Conservation (phyloP, 1,140 invertebrate species). For the Orussus abietinus region DNA sequence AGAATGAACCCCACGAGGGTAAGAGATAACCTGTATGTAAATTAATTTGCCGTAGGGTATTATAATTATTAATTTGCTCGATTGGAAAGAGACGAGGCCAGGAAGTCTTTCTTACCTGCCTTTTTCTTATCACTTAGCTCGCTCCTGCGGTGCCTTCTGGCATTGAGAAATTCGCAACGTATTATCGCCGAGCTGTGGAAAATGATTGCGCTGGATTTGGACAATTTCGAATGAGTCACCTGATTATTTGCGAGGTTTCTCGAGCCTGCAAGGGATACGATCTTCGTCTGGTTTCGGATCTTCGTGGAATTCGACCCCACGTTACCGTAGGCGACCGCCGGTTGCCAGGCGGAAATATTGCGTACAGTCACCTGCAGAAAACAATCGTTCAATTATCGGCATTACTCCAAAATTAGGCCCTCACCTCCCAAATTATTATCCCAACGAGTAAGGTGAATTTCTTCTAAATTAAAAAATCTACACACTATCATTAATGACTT, state of each 20-base stretch:
- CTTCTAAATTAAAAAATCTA: background rate
- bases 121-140: background rate
- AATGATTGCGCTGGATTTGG: background rate
- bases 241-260: too few relatives aligned
- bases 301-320: background rate
- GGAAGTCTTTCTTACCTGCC: too few relatives aligned
- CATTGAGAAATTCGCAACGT: background rate
- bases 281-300: background rate
- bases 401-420: too few relatives aligned
- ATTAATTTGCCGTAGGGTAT: too few relatives aligned
- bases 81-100: too few relatives aligned
- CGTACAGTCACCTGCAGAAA: background rate
- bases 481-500: background rate
- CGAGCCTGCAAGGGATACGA: too few relatives aligned
- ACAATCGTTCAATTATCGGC: background rate
- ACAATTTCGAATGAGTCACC: too few relatives aligned
- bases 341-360: slow-evolving; percentile 1
- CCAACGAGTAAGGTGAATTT: too few relatives aligned
- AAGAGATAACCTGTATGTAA: background rate
- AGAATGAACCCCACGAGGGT: background rate
- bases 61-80: too few relatives aligned
- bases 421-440: too few relatives aligned
- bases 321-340: background rate
- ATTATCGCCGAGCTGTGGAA: background rate
- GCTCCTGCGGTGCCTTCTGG: background rate